These are phyloP conservation scores for Dendroctonus ponderosae DNA, from an alignment of 1,140 invertebrate genomes.

Conservation along the genomic window DNA sequence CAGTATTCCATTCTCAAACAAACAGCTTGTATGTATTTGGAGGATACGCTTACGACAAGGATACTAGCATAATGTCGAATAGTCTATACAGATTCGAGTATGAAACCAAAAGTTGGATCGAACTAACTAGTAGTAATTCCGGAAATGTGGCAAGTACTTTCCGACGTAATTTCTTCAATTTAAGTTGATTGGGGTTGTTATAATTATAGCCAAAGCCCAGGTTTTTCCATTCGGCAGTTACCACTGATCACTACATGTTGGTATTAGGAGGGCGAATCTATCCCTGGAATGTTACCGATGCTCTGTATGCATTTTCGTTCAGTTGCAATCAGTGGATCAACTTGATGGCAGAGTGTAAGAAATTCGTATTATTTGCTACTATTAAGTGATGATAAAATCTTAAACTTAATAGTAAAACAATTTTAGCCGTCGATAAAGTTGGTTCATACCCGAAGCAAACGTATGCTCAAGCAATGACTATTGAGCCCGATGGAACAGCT, in stretches of 20 bases:
- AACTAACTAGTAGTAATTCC: constrained; percentile 53
- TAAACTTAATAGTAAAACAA: neutral
- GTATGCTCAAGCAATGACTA: constrained; percentile 79
- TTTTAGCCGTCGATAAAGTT: constrained; percentile 65
- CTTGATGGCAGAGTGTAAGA: constrained; percentile 58
- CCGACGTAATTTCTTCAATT: neutral
- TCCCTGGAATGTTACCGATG: constrained; percentile 68
- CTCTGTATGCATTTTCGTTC: constrained; percentile 83
- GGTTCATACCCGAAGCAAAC: constrained; percentile 70
- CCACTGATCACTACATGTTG: constrained; percentile 85
- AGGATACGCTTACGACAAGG: constrained; percentile 64
- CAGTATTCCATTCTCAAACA: constrained; percentile 78
- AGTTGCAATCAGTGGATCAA: constrained; percentile 88
- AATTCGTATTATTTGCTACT: too few relatives aligned
- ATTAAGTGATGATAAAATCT: too few relatives aligned
- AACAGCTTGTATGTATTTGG: constrained; percentile 90
- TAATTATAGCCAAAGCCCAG: constrained; percentile 65
- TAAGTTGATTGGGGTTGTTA: neutral
- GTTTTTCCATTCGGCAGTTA: constrained; percentile 86
- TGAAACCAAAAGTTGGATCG: constrained; percentile 71
- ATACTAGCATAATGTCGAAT: constrained; percentile 62
- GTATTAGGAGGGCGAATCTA: constrained; percentile 80
- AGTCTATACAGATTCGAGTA: constrained; percentile 78
- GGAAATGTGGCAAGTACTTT: constrained; percentile 40
- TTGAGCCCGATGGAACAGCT: constrained; percentile 66